Evolutionary conservation across 1,140 invertebrate genomes (phyloP).

Genomic region (Diprion similis): DNA sequence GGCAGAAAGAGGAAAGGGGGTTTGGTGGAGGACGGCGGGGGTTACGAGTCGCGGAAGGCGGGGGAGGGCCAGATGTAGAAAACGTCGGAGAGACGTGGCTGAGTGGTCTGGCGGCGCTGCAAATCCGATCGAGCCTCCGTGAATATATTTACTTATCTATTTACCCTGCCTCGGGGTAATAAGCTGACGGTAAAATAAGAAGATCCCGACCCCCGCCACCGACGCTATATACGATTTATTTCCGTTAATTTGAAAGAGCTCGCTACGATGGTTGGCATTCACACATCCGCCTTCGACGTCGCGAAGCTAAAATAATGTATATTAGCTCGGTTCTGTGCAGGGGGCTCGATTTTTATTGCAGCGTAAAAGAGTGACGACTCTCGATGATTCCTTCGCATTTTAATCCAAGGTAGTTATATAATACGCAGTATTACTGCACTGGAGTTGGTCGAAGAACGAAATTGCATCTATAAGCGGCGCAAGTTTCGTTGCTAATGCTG

Average conservation of each 20-base stretch:
- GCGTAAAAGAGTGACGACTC: no score
- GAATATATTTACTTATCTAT: slow-evolving; percentile 55
- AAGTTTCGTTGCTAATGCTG: no score
- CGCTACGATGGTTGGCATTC: neutral
- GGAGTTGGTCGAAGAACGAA: no score
- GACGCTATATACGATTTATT: neutral
- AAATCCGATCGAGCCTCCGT: slow-evolving; percentile 59
- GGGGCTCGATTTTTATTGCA: no score
- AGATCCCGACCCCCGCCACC: neutral
- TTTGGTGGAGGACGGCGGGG: slow-evolving; percentile 31
- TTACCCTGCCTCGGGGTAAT: slow-evolving; percentile 42
- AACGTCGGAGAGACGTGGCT: slow-evolving; percentile 16
- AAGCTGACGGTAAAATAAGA: slow-evolving; percentile 58
- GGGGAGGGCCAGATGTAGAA: neutral
- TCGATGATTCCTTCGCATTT: no score
- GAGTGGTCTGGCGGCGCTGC: slow-evolving; percentile 40
- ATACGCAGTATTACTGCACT: no score
- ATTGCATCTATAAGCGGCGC: no score
- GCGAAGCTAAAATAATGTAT: no score
- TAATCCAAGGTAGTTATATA: no score
- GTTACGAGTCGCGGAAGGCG: slow-evolving; percentile 26
- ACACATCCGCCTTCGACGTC: no score
- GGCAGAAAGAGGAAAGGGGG: slow-evolving; percentile 18
- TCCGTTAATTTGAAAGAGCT: slow-evolving; percentile 1
- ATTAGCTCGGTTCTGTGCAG: no score